Conservation (phyloP, 2,797 vertebrate species). For the Remorina albescens region DNA sequence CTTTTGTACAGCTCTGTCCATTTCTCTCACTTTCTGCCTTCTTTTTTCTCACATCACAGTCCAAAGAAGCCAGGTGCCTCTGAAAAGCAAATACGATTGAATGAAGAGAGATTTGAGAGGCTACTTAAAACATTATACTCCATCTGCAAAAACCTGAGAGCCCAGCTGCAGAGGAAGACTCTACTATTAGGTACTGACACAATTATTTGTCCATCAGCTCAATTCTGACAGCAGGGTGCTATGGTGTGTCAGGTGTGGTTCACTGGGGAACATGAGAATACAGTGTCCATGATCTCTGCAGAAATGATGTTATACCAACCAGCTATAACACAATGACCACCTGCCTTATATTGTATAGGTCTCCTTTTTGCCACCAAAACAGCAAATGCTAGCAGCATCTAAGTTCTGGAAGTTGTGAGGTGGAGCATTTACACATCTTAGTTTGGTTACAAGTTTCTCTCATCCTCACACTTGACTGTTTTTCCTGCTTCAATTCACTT, state of each 20-base stretch:
- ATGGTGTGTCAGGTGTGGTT: background rate
- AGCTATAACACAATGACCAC: no score
- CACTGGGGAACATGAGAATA: background rate
- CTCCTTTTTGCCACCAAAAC: no score
- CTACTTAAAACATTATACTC: conserved; percentile 76
- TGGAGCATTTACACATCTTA: no score
- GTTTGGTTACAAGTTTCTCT: no score
- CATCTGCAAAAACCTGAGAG: conserved; percentile 76
- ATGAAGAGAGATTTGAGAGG: conserved; percentile 76
- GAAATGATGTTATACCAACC: no score
- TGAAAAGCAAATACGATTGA: conserved; percentile 75
- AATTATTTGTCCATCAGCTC: background rate
- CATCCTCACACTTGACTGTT: no score
- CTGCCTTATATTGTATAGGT: no score
- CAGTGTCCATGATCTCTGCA: background rate
- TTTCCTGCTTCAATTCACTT: no score
- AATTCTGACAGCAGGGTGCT: background rate
- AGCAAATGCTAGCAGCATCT: no score
- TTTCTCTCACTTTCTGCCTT: background rate
- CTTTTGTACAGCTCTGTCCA: background rate
- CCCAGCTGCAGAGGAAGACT: conserved; percentile 81
- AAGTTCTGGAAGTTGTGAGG: no score
- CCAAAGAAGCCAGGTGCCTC: conserved; percentile 71
- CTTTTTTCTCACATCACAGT: conserved; percentile 39
- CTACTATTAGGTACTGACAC: conserved; percentile 76